Base-by-base conservation (phyloP, 2,113 vertebrate species). In the Genyomyrus donnyi region DNA sequence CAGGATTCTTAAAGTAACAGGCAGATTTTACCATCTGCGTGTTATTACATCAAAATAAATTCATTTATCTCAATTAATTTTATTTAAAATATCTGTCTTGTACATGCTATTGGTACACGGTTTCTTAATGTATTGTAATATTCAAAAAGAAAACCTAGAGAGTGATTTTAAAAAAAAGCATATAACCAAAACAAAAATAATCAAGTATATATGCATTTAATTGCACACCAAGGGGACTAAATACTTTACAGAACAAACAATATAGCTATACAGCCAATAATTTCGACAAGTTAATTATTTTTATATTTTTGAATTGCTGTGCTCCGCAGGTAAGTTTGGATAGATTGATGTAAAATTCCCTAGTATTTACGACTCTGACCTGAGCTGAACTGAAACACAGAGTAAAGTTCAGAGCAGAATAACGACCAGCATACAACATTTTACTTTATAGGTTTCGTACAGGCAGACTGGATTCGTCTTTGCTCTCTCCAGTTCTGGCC, bases 1-100 rank as follows among this genome's bases (percentile, higher is more conserved):
- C 89, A 66, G 90, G 74, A 91, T 91, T 91, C 91, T 89, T 85
- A 58, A 89, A 92, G 89, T 84, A 53, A 88, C 83, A 80, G 39
- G 89, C 90, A 27, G 31, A 85, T 45, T 85, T 85, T 85, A 21
- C 80, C 52, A 84, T 89, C 89, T 56, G 39, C 83, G 50, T 45
- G 35, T 85, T 58, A 85, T 89, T 85, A 89, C 88, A n/a, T n/a
- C 24, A 31, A 83, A 53, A 84, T 89, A 83, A 52, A 84, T 89
- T 27, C 8, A 84, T 42, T 52, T 85, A 49, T 89, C 50, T 87
- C 10, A 56, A 56, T 87, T 87, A 87, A 35, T 53, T 52, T 86
- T 52, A 86, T 86, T 87, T 56, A 31, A 87, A 6, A 35, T 31
- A 87, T 27, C 50, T n/a, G 50, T 35, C 5, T 53, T 56, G 31